Evolutionary conservation across 2,797 vertebrate genomes (phyloP).

Genomic region (Neostethus bicornis): DNA sequence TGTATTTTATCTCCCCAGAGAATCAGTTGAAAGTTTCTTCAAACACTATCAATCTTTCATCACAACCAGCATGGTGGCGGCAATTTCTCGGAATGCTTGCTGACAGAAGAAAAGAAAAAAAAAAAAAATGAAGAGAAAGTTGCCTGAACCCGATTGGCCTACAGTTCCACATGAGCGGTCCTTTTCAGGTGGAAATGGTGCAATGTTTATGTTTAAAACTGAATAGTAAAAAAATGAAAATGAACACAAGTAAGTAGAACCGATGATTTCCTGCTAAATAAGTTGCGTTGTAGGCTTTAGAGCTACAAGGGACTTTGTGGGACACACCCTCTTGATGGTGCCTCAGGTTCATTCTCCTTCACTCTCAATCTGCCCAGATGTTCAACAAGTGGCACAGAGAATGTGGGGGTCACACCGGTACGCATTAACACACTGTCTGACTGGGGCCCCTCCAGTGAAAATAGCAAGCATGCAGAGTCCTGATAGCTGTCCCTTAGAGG

Average conservation of each 20-base stretch:
- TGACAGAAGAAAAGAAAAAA: slow-evolving; percentile 54
- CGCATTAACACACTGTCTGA: slow-evolving; percentile 46
- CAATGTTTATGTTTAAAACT: slow-evolving; percentile 6
- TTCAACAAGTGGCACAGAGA: slow-evolving; percentile 47
- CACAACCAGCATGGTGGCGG: slow-evolving; percentile 63
- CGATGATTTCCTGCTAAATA: not conserved
- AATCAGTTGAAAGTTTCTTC: slow-evolving; percentile 46
- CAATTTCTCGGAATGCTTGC: slow-evolving; percentile 44
- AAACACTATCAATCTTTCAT: slow-evolving; percentile 64
- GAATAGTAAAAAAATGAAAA: slow-evolving; percentile 7
- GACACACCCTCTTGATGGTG: slow-evolving; percentile 25
- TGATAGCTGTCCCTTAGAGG: slow-evolving; percentile 43
- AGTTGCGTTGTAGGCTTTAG: not conserved
- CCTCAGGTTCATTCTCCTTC: slow-evolving; percentile 52
- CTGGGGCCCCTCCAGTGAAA: slow-evolving; percentile 39
- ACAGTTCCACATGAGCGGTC: slow-evolving; percentile 17
- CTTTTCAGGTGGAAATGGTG: slow-evolving; percentile 12
- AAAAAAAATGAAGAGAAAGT: slow-evolving; percentile 26
- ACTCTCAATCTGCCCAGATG: slow-evolving; percentile 56
- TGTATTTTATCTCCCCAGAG: slow-evolving; percentile 47
- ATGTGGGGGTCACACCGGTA: slow-evolving; percentile 59
- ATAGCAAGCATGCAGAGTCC: slow-evolving; percentile 48
- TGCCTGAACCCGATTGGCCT: slow-evolving; percentile 50
- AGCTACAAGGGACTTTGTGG: slow-evolving; percentile 17
- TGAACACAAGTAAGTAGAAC: slow-evolving; percentile 11